Conservation (phyloP, 2,888 invertebrate genomes). For the Globia sparganii region DNA sequence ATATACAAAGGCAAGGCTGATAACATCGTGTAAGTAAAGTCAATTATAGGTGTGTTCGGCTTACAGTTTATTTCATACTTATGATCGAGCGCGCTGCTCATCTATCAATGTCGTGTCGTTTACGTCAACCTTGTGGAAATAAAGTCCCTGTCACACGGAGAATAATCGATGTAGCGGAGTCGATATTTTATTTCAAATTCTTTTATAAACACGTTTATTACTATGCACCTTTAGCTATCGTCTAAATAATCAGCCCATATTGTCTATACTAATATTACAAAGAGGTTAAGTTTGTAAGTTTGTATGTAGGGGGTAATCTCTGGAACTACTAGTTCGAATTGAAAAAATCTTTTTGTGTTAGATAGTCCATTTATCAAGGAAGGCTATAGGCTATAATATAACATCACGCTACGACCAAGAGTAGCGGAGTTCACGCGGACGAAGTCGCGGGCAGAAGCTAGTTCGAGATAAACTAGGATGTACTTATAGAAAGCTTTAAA, state of each 20-base stretch:
- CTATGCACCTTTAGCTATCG: background rate
- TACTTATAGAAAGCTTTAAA: no score
- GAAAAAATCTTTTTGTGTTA: no score
- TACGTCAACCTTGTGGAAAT: constrained; percentile 63
- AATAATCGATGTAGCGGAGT: constrained; percentile 41
- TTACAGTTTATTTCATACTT: constrained; percentile 62
- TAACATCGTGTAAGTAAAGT: constrained; percentile 65
- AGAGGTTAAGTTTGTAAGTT: no score
- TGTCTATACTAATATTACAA: no score
- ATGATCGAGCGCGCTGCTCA: constrained; percentile 58
- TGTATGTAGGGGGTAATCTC: no score
- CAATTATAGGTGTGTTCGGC: constrained; percentile 67
- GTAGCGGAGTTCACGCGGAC: no score
- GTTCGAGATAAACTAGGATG: no score
- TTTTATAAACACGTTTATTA: constrained; percentile 16
- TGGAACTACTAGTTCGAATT: no score
- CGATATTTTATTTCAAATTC: constrained; percentile 29
- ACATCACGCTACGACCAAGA: no score
- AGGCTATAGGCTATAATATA: no score
- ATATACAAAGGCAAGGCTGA: constrained; percentile 40
- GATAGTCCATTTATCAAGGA: no score
- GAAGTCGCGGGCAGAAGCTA: no score
- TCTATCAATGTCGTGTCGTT: constrained; percentile 67
- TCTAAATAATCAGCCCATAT: background rate
- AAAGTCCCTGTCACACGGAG: constrained; percentile 48